Evolutionary conservation across 2,797 vertebrate genomes (phyloP), one percentile per base, ranked within the genome.

Genomic region (Ibycter americanus): DNA sequence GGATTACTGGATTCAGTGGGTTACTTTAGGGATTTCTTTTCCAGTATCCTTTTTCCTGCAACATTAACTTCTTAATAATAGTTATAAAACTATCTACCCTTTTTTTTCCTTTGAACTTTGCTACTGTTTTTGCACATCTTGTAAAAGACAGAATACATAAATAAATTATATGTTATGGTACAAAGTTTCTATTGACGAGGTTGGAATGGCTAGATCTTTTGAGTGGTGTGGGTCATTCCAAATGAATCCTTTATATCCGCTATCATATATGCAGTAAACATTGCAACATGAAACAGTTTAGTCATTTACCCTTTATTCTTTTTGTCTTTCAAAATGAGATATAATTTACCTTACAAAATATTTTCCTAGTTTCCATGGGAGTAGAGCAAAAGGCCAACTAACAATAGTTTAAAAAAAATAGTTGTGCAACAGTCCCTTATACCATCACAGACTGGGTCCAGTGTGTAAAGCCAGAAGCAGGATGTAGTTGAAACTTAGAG

Each of bases 131-230:
- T 80, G 27, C 16, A 38, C 25, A 34, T 38, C 11, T 71, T 44
- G 2, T 32, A 26, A 83, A 52, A 4, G 4, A 78, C 3, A 36
- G 5, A 63, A 87, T 11, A 70, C 85, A 72, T 12, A 86, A 34
- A 71, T 34, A 2, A 2, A n/a, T 42, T 0, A 9, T 34, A 61
- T 25, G 3, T 56, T 36, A 17, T 12, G 4, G 4, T 27, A 44
- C 13, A 63, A 85, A 83, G 4, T 54, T 92, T 72, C 7, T 78
- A 14, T n/a, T 54, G 42, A 44, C 15, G 15, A 61, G 16, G 6
- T n/a, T 83, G 26, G n/a, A 76, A 80, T 31, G 5, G 9, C 2
- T 52, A 68, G 31, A 55, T 27, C 8, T 55, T 83, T 42, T 42
- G 14, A 66, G 21, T 49, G 11, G 3, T 46, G 21, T 7, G 85